Conservation (phyloP, 2,888 invertebrate species). For the Empis livida region DNA sequence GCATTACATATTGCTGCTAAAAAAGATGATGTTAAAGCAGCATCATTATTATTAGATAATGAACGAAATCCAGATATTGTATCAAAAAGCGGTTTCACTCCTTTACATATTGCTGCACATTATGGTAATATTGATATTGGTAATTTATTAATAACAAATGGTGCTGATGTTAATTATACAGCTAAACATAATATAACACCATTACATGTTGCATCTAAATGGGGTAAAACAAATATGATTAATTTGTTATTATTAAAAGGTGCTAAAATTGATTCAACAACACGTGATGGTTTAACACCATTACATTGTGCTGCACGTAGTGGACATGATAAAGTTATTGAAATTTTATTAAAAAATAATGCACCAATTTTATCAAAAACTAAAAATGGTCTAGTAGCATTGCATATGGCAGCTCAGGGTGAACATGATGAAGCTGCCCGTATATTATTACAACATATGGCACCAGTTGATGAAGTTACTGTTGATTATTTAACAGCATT, state of each 20-base stretch:
- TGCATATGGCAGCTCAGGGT: conserved; percentile 98
- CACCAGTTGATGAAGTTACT: conserved; percentile 97
- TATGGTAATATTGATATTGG: conserved; percentile 96
- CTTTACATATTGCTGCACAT: conserved; percentile 95
- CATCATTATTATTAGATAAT: conserved; percentile 80
- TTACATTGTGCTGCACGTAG: conserved; percentile 94
- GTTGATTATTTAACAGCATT: conserved; percentile 95
- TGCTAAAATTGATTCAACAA: conserved; percentile 85
- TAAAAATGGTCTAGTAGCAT: conserved; percentile 89
- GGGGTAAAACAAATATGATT: conserved; percentile 94
- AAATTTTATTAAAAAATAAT: conserved; percentile 72
- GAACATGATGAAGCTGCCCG: conserved; percentile 96
- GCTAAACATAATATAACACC: conserved; percentile 99
- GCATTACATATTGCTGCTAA: conserved; percentile 98
- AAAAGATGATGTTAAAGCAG: conserved; percentile 96
- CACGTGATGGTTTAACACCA: conserved; percentile 89
- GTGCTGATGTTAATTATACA: conserved; percentile 89
- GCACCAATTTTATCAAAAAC: conserved; percentile 94
- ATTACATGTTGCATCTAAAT: conserved; percentile 94
- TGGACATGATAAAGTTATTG: conserved; percentile 90
- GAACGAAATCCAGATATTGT: conserved; percentile 95
- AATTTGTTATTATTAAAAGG: conserved; percentile 75
- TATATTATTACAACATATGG: conserved; percentile 80
- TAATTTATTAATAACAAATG: conserved; percentile 70
- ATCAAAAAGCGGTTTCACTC: conserved; percentile 96